Evolutionary conservation across 1,140 invertebrate species (phyloP).

Genomic region (Drosophila kikkawai): DNA sequence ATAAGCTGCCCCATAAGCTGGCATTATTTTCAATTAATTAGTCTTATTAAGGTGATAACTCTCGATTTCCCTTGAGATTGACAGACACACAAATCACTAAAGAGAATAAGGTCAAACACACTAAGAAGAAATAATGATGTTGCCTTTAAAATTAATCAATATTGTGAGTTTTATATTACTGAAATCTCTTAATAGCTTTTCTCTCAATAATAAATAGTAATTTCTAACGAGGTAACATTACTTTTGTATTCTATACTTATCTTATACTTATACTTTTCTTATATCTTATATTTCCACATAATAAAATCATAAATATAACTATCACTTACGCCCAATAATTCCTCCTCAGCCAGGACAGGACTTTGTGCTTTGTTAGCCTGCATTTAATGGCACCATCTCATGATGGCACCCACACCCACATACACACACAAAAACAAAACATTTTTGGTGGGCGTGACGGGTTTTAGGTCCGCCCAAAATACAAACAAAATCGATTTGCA

Average conservation of each 20-base stretch:
- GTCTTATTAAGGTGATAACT: conserved; percentile 10
- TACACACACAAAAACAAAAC: not conserved
- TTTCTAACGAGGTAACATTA: not conserved
- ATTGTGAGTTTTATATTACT: not conserved
- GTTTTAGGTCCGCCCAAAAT: conserved; percentile 31
- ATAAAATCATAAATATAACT: not conserved
- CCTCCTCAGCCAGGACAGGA: not conserved
- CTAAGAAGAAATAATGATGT: not conserved
- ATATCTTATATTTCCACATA: not conserved
- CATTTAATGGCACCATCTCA: conserved; percentile 26
- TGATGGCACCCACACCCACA: conserved; percentile 9
- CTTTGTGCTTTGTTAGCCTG: conserved; percentile 17
- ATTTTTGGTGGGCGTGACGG: conserved; percentile 39
- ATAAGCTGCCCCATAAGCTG: conserved; percentile 5
- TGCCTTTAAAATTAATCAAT: not conserved
- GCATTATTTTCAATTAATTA: conserved; percentile 47
- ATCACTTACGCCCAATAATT: conserved; percentile 4
- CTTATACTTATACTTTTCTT: not conserved
- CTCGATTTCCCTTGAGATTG: conserved; percentile 2
- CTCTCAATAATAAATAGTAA: not conserved
- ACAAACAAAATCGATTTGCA: conserved; percentile 79
- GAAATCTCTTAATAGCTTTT: not conserved
- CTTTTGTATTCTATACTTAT: no score
- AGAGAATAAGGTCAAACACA: not conserved
- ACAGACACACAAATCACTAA: conserved; percentile 1